A percentile compares a stretch with the other conserved stretches of the same genome.
phyloP scores from a whole-genome alignment of 2,797 vertebrate species.

The Coilia nasus region DNA sequence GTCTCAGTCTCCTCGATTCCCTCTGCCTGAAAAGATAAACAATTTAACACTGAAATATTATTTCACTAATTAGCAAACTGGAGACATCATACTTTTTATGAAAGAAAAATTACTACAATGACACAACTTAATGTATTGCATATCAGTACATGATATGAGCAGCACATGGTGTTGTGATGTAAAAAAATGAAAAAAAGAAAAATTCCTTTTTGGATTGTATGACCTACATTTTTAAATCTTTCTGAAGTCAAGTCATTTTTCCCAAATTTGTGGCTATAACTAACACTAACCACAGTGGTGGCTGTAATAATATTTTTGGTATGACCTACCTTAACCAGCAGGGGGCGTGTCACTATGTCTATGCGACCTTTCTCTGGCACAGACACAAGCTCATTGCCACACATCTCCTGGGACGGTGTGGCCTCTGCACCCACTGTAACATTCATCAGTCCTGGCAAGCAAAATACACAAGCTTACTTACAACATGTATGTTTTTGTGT shows the following conservation, averaged over 20 bases:
- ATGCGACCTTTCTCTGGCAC: slow-evolving; percentile 72
- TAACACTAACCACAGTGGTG: no score
- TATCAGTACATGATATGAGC: no score
- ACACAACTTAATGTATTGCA: no score
- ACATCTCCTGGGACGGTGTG: slow-evolving; percentile 57
- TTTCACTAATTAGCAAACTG: neutral
- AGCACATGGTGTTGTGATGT: no score
- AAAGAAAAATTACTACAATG: no score
- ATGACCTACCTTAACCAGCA: slow-evolving; percentile 68
- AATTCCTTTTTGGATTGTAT: no score
- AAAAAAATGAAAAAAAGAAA: no score
- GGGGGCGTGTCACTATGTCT: slow-evolving; percentile 65
- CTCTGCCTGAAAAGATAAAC: slow-evolving; percentile 56
- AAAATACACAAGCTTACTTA: neutral
- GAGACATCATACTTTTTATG: no score
- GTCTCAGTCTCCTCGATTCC: slow-evolving; percentile 58
- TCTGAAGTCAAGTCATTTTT: no score
- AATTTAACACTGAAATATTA: neutral
- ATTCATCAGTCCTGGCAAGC: slow-evolving; percentile 69
- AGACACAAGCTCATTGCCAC: slow-evolving; percentile 66
- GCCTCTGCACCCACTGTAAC: slow-evolving; percentile 75
- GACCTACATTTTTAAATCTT: no score
- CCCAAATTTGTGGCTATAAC: no score
- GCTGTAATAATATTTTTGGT: neutral
- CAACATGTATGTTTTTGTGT: neutral